phyloP scores from a whole-genome alignment of 2,888 invertebrate genomes.

The Neria commutata region DNA sequence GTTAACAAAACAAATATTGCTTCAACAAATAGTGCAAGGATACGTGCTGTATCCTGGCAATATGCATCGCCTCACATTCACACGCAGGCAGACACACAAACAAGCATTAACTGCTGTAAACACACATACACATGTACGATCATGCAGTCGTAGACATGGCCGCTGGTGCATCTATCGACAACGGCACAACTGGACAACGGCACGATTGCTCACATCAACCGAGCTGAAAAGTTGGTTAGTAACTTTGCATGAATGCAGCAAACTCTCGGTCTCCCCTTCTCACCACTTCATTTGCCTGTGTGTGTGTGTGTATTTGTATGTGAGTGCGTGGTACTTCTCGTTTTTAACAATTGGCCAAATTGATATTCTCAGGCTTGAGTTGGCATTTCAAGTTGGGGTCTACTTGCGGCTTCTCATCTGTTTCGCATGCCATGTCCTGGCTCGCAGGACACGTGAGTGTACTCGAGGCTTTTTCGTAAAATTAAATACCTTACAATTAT shows the following conservation, averaged over 20 bases:
- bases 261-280: too few species aligned
- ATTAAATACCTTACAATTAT: too few species aligned
- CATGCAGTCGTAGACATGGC: not conserved
- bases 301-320: not conserved
- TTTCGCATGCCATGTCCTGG: not conserved
- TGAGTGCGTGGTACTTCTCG: not conserved
- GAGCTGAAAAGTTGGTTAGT: not conserved
- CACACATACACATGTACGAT: not conserved
- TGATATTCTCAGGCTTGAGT: not conserved
- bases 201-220: conserved; percentile 29
- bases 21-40: conserved; percentile 25
- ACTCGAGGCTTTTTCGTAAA: too few species aligned
- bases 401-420: not conserved
- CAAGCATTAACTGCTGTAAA: not conserved
- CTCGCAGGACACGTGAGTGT: too few species aligned
- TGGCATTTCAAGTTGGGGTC: not conserved
- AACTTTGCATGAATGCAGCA: not conserved
- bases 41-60: conserved; percentile 1
- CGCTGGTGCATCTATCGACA: not conserved
- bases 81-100: not conserved
- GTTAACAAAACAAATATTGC: conserved; percentile 37
- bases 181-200: not conserved
- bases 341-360: too few species aligned
- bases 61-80: not conserved
- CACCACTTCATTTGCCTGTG: not conserved